A percentile compares a stretch with the other conserved stretches of the same genome.
phyloP scores from a whole-genome alignment of 2,888 invertebrate species.

The Dolomedes plantarius region DNA sequence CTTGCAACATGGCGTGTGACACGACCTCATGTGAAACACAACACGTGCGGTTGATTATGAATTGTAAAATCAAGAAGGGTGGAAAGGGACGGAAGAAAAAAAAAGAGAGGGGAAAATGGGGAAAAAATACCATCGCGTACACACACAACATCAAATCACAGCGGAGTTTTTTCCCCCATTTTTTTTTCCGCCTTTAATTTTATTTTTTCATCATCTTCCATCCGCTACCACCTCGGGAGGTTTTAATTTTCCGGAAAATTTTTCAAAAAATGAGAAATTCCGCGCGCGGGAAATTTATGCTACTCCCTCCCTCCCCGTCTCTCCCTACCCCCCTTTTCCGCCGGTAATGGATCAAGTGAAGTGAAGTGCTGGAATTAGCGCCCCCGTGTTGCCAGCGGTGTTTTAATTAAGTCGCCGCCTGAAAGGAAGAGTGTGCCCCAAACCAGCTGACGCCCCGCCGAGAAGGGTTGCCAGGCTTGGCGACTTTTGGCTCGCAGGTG shows the following conservation, averaged over 20 bases:
- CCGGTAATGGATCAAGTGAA: constrained; percentile 67
- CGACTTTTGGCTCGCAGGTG: constrained; percentile 8
- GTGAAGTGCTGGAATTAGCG: constrained; percentile 67
- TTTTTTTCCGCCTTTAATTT: constrained; percentile 13
- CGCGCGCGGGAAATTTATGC: constrained; percentile 7
- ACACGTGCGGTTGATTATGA: constrained; percentile 65
- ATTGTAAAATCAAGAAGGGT: constrained; percentile 42
- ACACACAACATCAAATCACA: not conserved
- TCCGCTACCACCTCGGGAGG: constrained; percentile 56
- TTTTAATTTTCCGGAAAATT: constrained; percentile 58
- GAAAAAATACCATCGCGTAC: constrained; percentile 53
- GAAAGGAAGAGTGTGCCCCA: constrained; percentile 66
- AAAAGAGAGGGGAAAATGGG: no score
- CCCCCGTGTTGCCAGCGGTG: constrained; percentile 68
- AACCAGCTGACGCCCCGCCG: constrained; percentile 63
- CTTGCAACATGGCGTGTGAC: constrained; percentile 47
- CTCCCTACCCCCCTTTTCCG: not conserved
- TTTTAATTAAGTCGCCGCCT: constrained; percentile 68
- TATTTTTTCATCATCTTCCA: constrained; percentile 28
- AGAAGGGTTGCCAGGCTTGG: constrained; percentile 22
- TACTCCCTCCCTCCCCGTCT: not conserved
- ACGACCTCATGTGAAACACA: constrained; percentile 55
- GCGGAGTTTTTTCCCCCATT: not conserved
- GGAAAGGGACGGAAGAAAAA: not conserved
- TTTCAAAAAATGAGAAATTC: constrained; percentile 41